These are phyloP conservation scores for Chascanopsetta lugubris DNA, from an alignment of 2,113 vertebrate genomes.

Conservation along the genomic window DNA sequence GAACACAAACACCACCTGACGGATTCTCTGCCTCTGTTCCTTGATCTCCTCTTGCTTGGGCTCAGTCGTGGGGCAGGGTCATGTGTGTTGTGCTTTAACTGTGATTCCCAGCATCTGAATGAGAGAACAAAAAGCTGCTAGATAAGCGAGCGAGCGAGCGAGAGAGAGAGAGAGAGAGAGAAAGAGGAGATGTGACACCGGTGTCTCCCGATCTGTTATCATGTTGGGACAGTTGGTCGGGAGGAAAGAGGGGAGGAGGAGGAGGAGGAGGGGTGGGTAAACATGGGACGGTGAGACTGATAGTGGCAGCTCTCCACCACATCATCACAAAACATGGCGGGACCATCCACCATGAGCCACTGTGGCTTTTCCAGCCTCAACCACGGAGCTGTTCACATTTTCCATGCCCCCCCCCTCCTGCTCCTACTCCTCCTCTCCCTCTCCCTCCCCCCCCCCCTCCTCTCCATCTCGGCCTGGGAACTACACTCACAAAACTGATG, in stretches of 20 bases:
- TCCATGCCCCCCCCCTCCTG: slow-evolving; percentile 55
- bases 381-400: slow-evolving; percentile 70
- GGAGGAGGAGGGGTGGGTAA: slow-evolving; percentile 27
- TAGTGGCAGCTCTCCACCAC: slow-evolving; percentile 48
- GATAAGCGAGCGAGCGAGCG: slow-evolving; percentile 55
- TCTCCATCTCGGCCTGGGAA: slow-evolving; percentile 53
- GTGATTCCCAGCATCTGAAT: slow-evolving; percentile 21
- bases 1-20: too few relatives aligned
- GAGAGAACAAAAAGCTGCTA: slow-evolving; percentile 41
- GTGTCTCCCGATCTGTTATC: slow-evolving; percentile 69
- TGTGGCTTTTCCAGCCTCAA: slow-evolving; percentile 41
- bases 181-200: slow-evolving; percentile 18
- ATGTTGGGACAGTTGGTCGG: slow-evolving; percentile 71
- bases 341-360: slow-evolving; percentile 28
- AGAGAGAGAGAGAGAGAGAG: neutral
- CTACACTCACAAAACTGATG: slow-evolving; percentile 52
- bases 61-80: too few relatives aligned
- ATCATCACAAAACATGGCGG: slow-evolving; percentile 41
- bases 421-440: slow-evolving; percentile 16
- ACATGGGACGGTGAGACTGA: slow-evolving; percentile 43
- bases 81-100: too few relatives aligned
- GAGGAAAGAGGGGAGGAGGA: neutral
- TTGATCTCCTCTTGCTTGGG: slow-evolving; percentile 85
- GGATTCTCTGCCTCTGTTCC: slow-evolving; percentile 84
- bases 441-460: slow-evolving; percentile 19